phyloP scores from a whole-genome alignment of 2,797 vertebrate genomes.

The Echiichthys vipera region DNA sequence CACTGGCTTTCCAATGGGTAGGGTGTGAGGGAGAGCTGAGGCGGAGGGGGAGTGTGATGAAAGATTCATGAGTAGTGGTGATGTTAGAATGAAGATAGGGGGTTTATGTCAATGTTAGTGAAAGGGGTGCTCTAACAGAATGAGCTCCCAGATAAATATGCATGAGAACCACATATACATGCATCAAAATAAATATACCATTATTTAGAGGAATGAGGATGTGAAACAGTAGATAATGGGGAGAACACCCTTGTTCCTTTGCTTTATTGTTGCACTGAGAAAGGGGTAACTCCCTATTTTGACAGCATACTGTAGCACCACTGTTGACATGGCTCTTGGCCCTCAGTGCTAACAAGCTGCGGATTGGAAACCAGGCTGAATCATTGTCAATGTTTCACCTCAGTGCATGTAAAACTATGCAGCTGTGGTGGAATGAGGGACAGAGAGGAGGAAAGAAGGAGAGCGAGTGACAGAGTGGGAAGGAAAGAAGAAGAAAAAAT shows the following conservation, averaged over 20 bases:
- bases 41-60: slow-evolving; percentile 53
- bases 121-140: slow-evolving; percentile 46
- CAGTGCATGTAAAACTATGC: slow-evolving; percentile 66
- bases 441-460: slow-evolving; percentile 6
- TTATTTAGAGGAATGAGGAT: not conserved
- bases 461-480: slow-evolving; percentile 16
- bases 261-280: slow-evolving; percentile 12
- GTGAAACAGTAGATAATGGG: not conserved
- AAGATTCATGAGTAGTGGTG: slow-evolving; percentile 74
- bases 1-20: slow-evolving; percentile 44
- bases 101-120: slow-evolving; percentile 58
- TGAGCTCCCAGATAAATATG: slow-evolving; percentile 36
- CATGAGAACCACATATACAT: slow-evolving; percentile 20
- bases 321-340: slow-evolving; percentile 47
- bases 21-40: slow-evolving; percentile 23
- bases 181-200: not conserved
- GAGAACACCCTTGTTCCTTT: not conserved
- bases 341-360: slow-evolving; percentile 53
- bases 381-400: slow-evolving; percentile 47
- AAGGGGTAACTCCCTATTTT: slow-evolving; percentile 42
- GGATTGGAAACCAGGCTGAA: slow-evolving; percentile 49
- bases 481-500: slow-evolving; percentile 14
- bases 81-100: slow-evolving; percentile 55
- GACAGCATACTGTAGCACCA: slow-evolving; percentile 17
- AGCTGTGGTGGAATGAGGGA: slow-evolving; percentile 47